Percentiles rank a stretch among this genome's conserved stretches.
Evolutionary conservation across 2,797 vertebrate species (phyloP).

Genomic region (Spea hammondii): DNA sequence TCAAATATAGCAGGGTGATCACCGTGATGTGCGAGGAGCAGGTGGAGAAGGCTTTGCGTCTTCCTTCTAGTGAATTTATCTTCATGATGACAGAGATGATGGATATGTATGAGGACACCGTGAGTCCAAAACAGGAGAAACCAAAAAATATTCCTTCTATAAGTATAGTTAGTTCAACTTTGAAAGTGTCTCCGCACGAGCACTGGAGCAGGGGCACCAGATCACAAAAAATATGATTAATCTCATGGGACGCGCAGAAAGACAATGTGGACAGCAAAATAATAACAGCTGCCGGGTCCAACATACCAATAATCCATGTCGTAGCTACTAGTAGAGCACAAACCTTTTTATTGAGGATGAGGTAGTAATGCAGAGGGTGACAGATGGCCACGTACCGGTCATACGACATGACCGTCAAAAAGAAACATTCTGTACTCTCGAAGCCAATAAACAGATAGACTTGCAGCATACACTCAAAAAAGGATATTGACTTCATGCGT

Average conservation of each 20-base stretch:
- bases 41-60: slow-evolving; percentile 22
- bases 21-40: slow-evolving; percentile 39
- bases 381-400: too few relatives aligned
- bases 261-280: slow-evolving; percentile 4
- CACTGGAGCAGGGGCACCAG: slow-evolving; percentile 10
- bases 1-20: slow-evolving; percentile 31
- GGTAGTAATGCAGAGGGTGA: too few relatives aligned
- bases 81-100: slow-evolving; percentile 34
- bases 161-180: slow-evolving; percentile 18
- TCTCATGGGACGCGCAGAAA: slow-evolving; percentile 10
- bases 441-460: slow-evolving; percentile 58
- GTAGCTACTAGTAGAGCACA: too few relatives aligned
- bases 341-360: too few relatives aligned
- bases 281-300: background rate
- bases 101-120: slow-evolving; percentile 19
- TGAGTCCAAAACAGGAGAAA: slow-evolving; percentile 21
- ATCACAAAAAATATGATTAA: slow-evolving; percentile 7
- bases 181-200: slow-evolving; percentile 15
- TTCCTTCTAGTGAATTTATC: slow-evolving; percentile 19
- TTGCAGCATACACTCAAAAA: slow-evolving; percentile 53
- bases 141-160: slow-evolving; percentile 7
- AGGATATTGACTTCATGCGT: slow-evolving; percentile 47
- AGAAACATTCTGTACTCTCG: slow-evolving; percentile 58
- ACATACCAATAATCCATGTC: too few relatives aligned
- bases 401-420: too few relatives aligned